Conservation (phyloP, 53 echinoderm and acorn worm species). For the Zoroaster sp. region DNA sequence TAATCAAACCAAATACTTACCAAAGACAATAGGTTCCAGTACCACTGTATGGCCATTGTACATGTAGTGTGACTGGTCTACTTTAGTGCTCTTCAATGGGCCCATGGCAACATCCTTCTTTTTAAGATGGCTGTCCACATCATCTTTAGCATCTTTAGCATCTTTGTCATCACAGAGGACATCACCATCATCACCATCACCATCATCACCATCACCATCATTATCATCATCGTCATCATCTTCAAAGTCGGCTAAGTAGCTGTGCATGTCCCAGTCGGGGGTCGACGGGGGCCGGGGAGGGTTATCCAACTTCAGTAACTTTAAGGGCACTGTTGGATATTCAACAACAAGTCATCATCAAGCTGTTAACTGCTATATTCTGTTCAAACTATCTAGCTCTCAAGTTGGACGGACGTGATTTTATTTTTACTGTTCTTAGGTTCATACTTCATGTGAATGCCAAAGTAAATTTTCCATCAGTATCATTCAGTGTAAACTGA, state of each 20-base stretch:
- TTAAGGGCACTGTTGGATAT: conserved; percentile 35
- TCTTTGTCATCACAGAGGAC: conserved; percentile 26
- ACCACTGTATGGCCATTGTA: conserved; percentile 63
- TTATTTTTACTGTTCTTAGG: no score
- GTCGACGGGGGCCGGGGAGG: conserved; percentile 62
- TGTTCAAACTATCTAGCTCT: no score
- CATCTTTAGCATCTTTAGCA: not conserved
- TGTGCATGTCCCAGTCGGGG: conserved; percentile 65
- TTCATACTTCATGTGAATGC: no score
- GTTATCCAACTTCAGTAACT: conserved; percentile 41
- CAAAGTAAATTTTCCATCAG: no score
- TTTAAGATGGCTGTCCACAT: not conserved
- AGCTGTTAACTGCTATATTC: not conserved
- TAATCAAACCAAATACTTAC: conserved; percentile 33
- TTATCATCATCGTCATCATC: conserved; percentile 15
- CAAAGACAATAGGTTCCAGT: conserved; percentile 62
- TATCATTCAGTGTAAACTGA: no score
- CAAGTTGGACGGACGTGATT: no score
- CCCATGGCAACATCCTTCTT: not conserved
- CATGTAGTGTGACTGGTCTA: conserved; percentile 52
- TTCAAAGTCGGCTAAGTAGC: conserved; percentile 42
- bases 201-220: conserved; percentile 11
- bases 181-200: not conserved
- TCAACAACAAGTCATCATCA: not conserved
- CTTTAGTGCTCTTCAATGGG: not conserved